Base-by-base conservation (phyloP, 2,113 vertebrate species). In the Dipodomys ordii region DNA sequence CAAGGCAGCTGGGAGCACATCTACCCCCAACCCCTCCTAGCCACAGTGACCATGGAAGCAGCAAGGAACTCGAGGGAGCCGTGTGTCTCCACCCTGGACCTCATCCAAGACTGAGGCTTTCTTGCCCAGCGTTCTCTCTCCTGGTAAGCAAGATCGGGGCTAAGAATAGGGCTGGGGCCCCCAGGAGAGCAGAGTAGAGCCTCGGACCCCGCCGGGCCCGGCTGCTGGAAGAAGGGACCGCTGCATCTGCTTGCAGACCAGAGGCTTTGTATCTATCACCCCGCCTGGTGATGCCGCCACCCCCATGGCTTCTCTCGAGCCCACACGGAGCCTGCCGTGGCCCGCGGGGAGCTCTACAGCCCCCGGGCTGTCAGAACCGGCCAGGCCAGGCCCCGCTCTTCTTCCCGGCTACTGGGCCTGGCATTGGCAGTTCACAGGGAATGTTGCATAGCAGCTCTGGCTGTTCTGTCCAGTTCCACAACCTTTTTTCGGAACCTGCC, bases 191-290 rank as follows among this genome's bases (percentile, higher is more conserved):
- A 57, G 53, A 16, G 53, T 4, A 18, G 53, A 12, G 49, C 49
- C 12, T 9, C 15, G 16, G 15, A 16, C 53, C 53, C 11, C 0
- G 53, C 10, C 53, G 0, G 0, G 10, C 69, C 10, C 20, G 2
- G n/a, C 49, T 10, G 19, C 16, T 1, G 16, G 1, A 20, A 11
- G 82, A 46, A 71, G 0, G 18, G 39, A 65, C 15, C 9, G 0
- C 6, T 0, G 64, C 69, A 6, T 28, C 57, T 20, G 60, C 80
- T 44, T 30, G 44, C 30, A 35, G 32, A 71, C 62, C 8, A 13
- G 46, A 23, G 23, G 0, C 9, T 57, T 85, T 84, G 73, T 6
- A 3, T 32, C 74, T 6, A 3, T 32, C 74, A 85, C 20, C 2
- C 2, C 23, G 30, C 32, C 10, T 1, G 2, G 11, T 6, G 44